A percentile compares a stretch with the other conserved stretches of the same genome.
These are phyloP conservation scores for Azemiops feae DNA, from an alignment of 2,113 vertebrate genomes.

Conservation along the genomic window DNA sequence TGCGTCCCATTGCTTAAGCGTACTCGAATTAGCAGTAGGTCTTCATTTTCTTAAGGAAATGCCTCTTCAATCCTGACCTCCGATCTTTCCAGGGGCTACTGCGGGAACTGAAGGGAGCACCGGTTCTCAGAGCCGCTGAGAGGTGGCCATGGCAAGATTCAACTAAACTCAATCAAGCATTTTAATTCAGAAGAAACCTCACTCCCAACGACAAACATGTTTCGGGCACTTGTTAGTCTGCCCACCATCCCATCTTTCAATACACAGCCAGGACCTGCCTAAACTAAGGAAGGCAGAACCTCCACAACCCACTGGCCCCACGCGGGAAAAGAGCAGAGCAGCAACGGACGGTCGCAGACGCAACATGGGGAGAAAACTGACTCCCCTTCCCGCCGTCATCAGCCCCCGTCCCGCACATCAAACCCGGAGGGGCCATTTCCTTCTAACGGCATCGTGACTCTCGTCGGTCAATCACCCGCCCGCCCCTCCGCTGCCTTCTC, in stretches of 20 bases:
- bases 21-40: not conserved
- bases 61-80: not conserved
- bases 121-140: no score
- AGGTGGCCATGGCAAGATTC: no score
- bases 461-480: not conserved
- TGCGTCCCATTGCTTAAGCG: not conserved
- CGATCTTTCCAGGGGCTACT: not conserved
- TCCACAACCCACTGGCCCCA: not conserved
- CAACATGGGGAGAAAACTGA: not conserved
- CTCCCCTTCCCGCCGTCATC: not conserved
- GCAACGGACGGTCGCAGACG: not conserved
- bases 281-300: not conserved
- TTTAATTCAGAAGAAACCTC: not conserved
- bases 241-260: not conserved
- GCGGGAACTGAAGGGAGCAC: not conserved
- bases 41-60: not conserved
- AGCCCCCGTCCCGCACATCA: not conserved
- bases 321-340: no score
- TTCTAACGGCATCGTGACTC: not conserved
- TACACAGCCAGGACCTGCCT: not conserved
- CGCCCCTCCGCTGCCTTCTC: slow-evolving; percentile 13
- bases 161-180: no score
- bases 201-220: not conserved
- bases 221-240: not conserved
- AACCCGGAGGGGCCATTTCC: not conserved